A percentile compares a stretch with the other conserved stretches of the same genome.
These are phyloP conservation scores for Lasaia peninsularis DNA, from an alignment of 1,140 invertebrate genomes.

Conservation along the genomic window DNA sequence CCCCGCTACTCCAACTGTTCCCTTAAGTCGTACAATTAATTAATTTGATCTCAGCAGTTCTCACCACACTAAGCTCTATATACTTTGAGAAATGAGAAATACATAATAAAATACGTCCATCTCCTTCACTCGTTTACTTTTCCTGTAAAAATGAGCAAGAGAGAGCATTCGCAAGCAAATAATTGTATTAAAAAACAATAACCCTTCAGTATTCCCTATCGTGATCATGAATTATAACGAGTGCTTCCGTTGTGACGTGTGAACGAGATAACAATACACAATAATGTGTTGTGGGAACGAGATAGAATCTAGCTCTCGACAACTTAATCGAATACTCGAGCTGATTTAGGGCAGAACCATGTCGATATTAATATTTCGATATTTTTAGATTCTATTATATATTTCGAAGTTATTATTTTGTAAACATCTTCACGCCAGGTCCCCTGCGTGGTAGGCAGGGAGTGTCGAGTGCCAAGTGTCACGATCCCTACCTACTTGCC, in stretches of 20 bases:
- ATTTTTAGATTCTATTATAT: too few relatives aligned
- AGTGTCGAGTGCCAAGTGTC: too few relatives aligned
- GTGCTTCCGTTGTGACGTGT: conserved; percentile 52
- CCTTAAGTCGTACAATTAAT: too few relatives aligned
- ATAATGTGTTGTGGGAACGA: conserved; percentile 23
- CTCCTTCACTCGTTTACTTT: background rate
- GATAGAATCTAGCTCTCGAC: conserved; percentile 43
- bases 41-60: background rate
- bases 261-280: conserved; percentile 34
- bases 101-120: conserved; percentile 5
- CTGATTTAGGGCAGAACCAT: conserved; percentile 32
- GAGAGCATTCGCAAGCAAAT: conserved; percentile 8
- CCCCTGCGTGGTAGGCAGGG: too few relatives aligned
- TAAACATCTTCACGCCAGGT: too few relatives aligned
- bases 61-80: background rate
- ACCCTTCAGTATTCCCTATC: conserved; percentile 45
- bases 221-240: conserved; percentile 61
- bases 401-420: too few relatives aligned
- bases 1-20: too few relatives aligned
- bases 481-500: too few relatives aligned
- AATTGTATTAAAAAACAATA: conserved; percentile 32
- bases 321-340: conserved; percentile 67
- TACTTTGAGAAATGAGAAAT: background rate
- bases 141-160: background rate
- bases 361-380: conserved; percentile 39